A percentile compares a stretch with the other conserved stretches of the same genome.
Evolutionary conservation across 2,797 vertebrate species (phyloP).

Genomic region (Saguinus oedipus): DNA sequence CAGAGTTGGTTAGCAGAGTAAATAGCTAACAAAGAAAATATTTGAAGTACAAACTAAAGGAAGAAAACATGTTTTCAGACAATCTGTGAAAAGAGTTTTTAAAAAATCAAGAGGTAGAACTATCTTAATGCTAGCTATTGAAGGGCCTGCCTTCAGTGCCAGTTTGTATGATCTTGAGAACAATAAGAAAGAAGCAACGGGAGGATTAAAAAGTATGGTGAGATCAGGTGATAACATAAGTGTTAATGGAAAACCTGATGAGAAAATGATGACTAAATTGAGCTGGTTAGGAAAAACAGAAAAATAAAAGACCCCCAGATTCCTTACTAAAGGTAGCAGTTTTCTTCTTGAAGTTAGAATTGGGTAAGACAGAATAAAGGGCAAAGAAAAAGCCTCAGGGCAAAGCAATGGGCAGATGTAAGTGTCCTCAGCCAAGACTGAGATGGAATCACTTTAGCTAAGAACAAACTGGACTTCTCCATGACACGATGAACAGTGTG

Average conservation of each 20-base stretch:
- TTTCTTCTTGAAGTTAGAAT: neutral
- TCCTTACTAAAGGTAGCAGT: neutral
- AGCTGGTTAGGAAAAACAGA: neutral
- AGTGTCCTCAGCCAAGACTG: neutral
- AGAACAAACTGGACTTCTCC: slow-evolving; percentile 3
- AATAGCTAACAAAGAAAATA: slow-evolving; percentile 49
- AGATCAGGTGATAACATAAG: neutral
- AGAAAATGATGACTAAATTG: neutral
- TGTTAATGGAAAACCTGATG: neutral
- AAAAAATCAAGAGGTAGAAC: neutral
- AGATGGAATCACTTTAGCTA: neutral
- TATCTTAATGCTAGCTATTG: neutral
- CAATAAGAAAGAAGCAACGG: neutral
- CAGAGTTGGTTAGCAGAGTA: slow-evolving; percentile 21
- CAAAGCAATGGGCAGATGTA: neutral
- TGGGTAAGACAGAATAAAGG: neutral
- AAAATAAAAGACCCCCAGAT: neutral
- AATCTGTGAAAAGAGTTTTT: neutral
- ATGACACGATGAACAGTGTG: neutral
- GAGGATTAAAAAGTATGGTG: neutral
- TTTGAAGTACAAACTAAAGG: slow-evolving; percentile 39
- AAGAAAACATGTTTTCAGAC: slow-evolving; percentile 59
- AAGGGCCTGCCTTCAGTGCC: neutral
- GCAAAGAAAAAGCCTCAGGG: neutral
- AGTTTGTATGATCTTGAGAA: neutral